Conservation (phyloP, 1,140 invertebrate genomes). For the Drosophila tani region DNA sequence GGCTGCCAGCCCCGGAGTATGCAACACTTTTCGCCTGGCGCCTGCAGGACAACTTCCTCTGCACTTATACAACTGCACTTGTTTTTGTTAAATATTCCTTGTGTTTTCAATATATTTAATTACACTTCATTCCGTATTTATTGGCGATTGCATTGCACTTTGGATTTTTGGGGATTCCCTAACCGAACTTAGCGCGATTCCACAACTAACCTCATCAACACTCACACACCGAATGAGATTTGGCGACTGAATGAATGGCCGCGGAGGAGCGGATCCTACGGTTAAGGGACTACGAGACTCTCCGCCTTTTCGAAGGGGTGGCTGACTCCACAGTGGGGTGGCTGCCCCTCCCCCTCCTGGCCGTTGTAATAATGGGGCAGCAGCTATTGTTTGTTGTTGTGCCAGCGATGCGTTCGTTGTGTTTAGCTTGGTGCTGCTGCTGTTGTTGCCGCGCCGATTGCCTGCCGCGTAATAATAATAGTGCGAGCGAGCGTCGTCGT, state of each 20-base stretch:
- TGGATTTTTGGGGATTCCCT: conserved; percentile 2
- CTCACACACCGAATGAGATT: conserved; percentile 79
- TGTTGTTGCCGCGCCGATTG: conserved; percentile 76
- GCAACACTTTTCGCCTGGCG: conserved; percentile 56
- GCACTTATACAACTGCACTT: conserved; percentile 15
- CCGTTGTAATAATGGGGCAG: conserved; percentile 43
- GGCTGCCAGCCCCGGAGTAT: conserved; percentile 65
- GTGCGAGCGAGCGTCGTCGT: conserved; percentile 29
- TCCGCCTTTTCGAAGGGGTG: conserved; percentile 15
- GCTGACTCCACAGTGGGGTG: background rate
- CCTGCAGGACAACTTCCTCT: conserved; percentile 16
- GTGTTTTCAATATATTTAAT: background rate
- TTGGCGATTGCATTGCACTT: conserved; percentile 40
- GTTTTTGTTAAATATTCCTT: background rate
- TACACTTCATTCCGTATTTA: conserved; percentile 22
- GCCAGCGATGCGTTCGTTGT: conserved; percentile 39
- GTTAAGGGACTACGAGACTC: conserved; percentile 10
- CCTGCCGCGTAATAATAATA: conserved; percentile 79
- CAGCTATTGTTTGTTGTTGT: conserved; percentile 58
- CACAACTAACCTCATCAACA: conserved; percentile 81
- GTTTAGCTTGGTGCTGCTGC: conserved; percentile 30
- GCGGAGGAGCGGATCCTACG: conserved; percentile 60
- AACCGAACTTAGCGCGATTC: conserved; percentile 17
- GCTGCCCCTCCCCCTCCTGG: conserved; percentile 8
- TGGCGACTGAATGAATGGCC: conserved; percentile 74